Base-by-base conservation (phyloP, 2,888 invertebrate species). In the Nemotelus nigrinus region DNA sequence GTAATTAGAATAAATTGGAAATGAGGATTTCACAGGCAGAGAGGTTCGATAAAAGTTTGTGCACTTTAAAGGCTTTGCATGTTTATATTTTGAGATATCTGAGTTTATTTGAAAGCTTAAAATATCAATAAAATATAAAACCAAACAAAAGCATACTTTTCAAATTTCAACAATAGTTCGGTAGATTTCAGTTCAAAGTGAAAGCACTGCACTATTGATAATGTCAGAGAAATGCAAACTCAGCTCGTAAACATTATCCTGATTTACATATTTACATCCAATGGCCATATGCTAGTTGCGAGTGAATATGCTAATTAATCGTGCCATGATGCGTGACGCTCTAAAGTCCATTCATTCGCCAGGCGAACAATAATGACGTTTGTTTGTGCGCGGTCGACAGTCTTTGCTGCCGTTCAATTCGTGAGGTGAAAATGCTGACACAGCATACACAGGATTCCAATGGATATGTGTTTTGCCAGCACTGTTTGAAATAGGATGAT, bases 401-500 rank as follows among this genome's bases (percentile, higher is more conserved):
- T 7, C 6, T 50, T 50, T 50, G 8, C 50, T 7, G 5, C 8
- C 50, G 8, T 50, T 50, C 8, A 50, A 25, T 60, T 60, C 25
- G 60, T 39, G 60, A 60, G 60, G 41, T 60, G 60, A 60, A 60
- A 60, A 60, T 60, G 60, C 60, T 60, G 39, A 5, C 50, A 50
- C 5, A 5, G 50, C 50, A 50, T 5, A 50, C 8, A 50, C 50
- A 8, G 8, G 50, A 50, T 50, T 7, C 5, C 50, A 50, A 25
- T 25, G 25, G 25, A 25, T 50, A 50, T 50, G 5, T 50, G 50
- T 8, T 50, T 5, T 8, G 8, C 50, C 5, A 50, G 8, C 6
- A 8, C 8, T 50, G 5, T 25, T 25, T 25, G 25, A 25, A 50
- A 7, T 8, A 8, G 50, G 50, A 50, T 50, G 8, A 50, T 8